phyloP scores from a whole-genome alignment of 1,140 invertebrate species.

The Anoplolepis gracilipes region DNA sequence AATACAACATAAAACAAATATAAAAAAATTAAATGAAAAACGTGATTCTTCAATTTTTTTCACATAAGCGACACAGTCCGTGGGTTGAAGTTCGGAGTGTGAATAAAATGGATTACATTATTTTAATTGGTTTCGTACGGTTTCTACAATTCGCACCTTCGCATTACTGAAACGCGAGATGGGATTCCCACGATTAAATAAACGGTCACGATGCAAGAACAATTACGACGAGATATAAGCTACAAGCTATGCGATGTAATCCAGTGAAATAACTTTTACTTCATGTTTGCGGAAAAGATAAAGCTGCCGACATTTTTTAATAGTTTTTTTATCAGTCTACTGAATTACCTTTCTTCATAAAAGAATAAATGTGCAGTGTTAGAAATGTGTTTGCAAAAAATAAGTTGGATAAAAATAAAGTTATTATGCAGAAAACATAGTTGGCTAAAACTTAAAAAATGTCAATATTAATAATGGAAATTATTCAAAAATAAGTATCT shows the following conservation, averaged over 20 bases:
- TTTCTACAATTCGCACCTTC: constrained; percentile 43
- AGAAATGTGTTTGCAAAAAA: neutral
- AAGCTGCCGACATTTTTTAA: constrained; percentile 17
- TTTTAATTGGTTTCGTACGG: constrained; percentile 56
- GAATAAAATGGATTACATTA: constrained; percentile 52
- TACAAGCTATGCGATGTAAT: constrained; percentile 25
- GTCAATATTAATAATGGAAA: constrained; percentile 1
- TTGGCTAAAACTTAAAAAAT: neutral
- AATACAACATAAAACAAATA: neutral
- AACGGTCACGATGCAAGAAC: constrained; percentile 39
- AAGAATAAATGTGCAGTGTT: neutral
- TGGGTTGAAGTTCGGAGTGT: neutral
- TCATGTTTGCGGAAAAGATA: constrained; percentile 8
- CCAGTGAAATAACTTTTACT: constrained; percentile 63
- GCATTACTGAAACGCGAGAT: constrained; percentile 28
- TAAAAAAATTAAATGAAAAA: neutral
- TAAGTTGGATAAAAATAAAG: constrained; percentile 9
- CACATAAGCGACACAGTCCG: constrained; percentile 4
- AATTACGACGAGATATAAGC: constrained; percentile 36
- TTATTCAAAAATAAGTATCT: constrained; percentile 1
- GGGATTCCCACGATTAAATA: constrained; percentile 47
- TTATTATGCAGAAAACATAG: neutral
- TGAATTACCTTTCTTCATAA: constrained; percentile 26
- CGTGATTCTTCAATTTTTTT: constrained; percentile 1
- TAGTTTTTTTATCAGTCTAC: neutral